Evolutionary conservation across 2,888 invertebrate species (phyloP).

Genomic region (Scaptomyza parva): DNA sequence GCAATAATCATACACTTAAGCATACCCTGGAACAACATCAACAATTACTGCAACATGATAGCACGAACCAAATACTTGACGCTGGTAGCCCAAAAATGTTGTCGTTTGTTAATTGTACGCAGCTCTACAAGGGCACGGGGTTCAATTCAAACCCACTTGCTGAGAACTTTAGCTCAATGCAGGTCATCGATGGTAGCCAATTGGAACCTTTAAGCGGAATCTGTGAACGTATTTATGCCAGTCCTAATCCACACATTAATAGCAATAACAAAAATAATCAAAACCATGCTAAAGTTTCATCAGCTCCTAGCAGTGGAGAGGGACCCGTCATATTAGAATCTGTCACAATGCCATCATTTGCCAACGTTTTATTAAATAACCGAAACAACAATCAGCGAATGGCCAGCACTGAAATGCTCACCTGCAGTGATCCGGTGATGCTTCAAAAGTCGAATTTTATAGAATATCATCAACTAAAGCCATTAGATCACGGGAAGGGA

Average conservation of each 20-base stretch:
- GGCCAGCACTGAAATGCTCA: conserved; percentile 20
- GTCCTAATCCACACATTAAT: conserved; percentile 63
- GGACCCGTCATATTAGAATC: conserved; percentile 61
- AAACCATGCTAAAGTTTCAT: conserved; percentile 46
- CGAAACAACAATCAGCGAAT: conserved; percentile 19
- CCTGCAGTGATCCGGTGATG: conserved; percentile 33
- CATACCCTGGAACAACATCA: conserved; percentile 46
- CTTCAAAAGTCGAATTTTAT: conserved; percentile 40
- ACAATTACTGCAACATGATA: conserved; percentile 62
- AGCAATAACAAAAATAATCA: conserved; percentile 39
- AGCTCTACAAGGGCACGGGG: conserved; percentile 57
- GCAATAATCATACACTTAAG: conserved; percentile 37
- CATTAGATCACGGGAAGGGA: conserved; percentile 36
- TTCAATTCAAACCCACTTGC: conserved; percentile 37
- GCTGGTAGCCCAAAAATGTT: conserved; percentile 74
- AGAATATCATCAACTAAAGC: conserved; percentile 71
- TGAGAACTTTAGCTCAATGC: conserved; percentile 54
- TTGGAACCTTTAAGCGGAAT: conserved; percentile 67
- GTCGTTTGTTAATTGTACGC: conserved; percentile 57
- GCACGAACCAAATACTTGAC: conserved; percentile 82
- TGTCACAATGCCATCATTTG: conserved; percentile 68
- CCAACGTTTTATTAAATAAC: conserved; percentile 65
- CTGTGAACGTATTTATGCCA: conserved; percentile 74
- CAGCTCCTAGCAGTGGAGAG: conserved; percentile 21
- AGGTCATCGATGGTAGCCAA: conserved; percentile 63